Evolutionary conservation across 2,888 invertebrate species (phyloP).

Genomic region (Nomada ferruginata): DNA sequence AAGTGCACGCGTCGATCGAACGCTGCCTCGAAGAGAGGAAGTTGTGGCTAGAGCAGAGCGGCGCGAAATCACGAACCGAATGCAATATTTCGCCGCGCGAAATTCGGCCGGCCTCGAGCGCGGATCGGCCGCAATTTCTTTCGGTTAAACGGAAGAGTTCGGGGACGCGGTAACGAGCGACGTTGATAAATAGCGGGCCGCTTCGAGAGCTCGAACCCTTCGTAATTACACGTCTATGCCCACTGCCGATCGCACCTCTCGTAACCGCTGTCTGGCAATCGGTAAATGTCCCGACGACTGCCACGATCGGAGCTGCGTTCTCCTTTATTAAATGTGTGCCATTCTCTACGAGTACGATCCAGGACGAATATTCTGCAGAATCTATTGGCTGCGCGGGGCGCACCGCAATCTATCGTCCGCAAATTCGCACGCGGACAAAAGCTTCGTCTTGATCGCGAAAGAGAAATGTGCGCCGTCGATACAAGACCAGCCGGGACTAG

Average conservation of each 20-base stretch:
- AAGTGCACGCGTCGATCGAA: neutral
- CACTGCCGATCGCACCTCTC: slow-evolving; percentile 56
- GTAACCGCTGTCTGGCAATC: slow-evolving; percentile 36
- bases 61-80: slow-evolving; percentile 1
- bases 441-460: neutral
- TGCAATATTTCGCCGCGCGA: neutral
- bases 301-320: neutral
- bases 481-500: slow-evolving; percentile 64
- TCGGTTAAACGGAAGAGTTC: slow-evolving; percentile 60
- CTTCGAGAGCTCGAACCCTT: slow-evolving; percentile 67
- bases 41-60: neutral
- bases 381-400: neutral
- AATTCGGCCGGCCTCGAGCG: neutral
- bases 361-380: neutral
- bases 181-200: slow-evolving; percentile 75
- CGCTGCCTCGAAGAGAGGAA: neutral
- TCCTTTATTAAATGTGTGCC: neutral
- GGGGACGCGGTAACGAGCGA: slow-evolving; percentile 73
- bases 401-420: no score
- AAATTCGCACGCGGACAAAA: no score
- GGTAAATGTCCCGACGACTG: slow-evolving; percentile 22
- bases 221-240: slow-evolving; percentile 68
- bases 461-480: slow-evolving; percentile 33
- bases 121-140: slow-evolving; percentile 35
- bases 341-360: no score